A percentile compares a stretch with the other conserved stretches of the same genome.
Evolutionary conservation across 2,113 vertebrate species (phyloP).

Genomic region (Lasiurus borealis): DNA sequence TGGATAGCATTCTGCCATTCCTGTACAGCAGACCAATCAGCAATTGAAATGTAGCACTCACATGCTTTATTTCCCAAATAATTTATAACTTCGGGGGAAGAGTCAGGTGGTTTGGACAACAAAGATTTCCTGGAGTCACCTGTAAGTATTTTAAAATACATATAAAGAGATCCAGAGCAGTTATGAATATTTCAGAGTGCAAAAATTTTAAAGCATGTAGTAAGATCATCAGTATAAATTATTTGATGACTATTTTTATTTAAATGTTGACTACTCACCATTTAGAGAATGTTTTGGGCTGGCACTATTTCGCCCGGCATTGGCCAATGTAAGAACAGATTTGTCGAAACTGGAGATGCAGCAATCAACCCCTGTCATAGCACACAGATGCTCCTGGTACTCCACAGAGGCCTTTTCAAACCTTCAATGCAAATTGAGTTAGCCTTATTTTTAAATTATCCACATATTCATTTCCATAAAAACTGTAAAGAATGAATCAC

Average conservation of each 20-base stretch:
- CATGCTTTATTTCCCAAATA: conserved; percentile 97
- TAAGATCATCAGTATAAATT: not conserved
- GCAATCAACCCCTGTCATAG: conserved; percentile 96
- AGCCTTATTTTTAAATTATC: conserved; percentile 51
- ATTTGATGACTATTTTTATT: not conserved
- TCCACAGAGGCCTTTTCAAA: conserved; percentile 97
- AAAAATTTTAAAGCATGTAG: not conserved
- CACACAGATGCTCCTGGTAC: conserved; percentile 97
- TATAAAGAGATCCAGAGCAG: not conserved
- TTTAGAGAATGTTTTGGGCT: conserved; percentile 96
- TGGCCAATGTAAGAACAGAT: conserved; percentile 91
- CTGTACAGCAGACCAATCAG: conserved; percentile 96
- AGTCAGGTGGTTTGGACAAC: conserved; percentile 94
- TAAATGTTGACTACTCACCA: conserved; percentile 86
- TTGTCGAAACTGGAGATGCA: conserved; percentile 93
- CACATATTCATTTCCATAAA: not conserved
- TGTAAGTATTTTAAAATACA: conserved; percentile 74
- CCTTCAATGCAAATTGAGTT: conserved; percentile 85
- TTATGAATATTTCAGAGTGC: not conserved
- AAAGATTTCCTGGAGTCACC: conserved; percentile 96
- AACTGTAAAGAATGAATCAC: not conserved
- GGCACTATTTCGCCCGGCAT: conserved; percentile 88
- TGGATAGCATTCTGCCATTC: conserved; percentile 95
- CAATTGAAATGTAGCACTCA: conserved; percentile 96
- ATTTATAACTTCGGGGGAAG: conserved; percentile 95